Evolutionary conservation across 2,797 vertebrate species (phyloP).

Genomic region (Gorsachius magnificus): DNA sequence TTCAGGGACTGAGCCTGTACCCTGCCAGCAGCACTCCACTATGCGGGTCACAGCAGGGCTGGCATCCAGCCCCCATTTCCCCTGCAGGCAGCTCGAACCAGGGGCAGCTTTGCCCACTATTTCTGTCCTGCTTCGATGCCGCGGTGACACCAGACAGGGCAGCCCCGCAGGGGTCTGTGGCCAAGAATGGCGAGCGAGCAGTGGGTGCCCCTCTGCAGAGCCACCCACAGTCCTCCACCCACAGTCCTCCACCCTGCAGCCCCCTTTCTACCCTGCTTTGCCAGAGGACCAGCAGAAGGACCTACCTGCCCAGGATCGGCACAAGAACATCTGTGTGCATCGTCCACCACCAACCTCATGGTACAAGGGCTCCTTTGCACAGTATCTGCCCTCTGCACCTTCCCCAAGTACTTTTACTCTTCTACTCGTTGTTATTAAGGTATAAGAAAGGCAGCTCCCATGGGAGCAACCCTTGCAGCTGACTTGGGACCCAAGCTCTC

Average conservation of each 20-base stretch:
- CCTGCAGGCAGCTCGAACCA: not conserved
- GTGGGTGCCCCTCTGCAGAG: not conserved
- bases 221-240: not conserved
- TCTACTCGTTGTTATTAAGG: accelerated
- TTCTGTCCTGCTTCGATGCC: not conserved
- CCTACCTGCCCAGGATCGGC: not conserved
- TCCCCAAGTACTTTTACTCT: not conserved
- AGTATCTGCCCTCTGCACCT: not conserved
- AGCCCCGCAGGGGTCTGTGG: not conserved
- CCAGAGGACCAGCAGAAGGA: not conserved
- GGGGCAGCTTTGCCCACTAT: not conserved
- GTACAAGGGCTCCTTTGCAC: not conserved
- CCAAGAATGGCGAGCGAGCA: accelerated
- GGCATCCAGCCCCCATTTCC: not conserved
- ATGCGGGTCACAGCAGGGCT: not conserved
- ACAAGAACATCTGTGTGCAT: not conserved
- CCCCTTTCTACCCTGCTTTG: not conserved
- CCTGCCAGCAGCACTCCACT: not conserved
- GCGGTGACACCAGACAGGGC: not conserved
- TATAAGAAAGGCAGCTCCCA: not conserved
- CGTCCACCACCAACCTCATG: not conserved
- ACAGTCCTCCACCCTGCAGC: not conserved
- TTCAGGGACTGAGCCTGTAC: not conserved
- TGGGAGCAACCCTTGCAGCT: accelerated
- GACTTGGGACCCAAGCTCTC: not conserved